Evolutionary conservation across 2,113 vertebrate species (phyloP).

Genomic region (Coptodon rendalli): DNA sequence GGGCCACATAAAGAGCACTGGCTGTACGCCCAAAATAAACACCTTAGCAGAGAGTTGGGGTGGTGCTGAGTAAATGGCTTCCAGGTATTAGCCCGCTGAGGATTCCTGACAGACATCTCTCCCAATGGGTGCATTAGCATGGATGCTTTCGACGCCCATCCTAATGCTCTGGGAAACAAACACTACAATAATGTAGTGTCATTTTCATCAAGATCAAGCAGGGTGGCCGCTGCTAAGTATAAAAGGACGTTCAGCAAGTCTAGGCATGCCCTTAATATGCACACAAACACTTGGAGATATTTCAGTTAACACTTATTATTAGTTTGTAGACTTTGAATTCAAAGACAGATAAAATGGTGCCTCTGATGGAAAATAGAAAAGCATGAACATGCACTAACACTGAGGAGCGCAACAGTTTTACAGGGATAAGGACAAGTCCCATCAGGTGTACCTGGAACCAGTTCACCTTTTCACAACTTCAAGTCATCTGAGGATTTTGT

Average conservation of each 20-base stretch:
- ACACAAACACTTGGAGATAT: not conserved
- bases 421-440: not conserved
- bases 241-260: not conserved
- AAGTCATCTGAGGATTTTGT: not conserved
- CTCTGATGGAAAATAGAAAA: not conserved
- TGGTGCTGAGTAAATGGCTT: slow-evolving; percentile 30
- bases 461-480: not conserved
- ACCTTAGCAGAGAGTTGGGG: not conserved
- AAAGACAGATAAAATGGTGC: not conserved
- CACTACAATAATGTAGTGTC: slow-evolving; percentile 4
- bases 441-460: not conserved
- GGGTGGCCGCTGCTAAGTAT: not conserved
- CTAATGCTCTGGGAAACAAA: slow-evolving; percentile 24
- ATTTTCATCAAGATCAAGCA: slow-evolving; percentile 1
- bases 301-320: not conserved
- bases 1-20: slow-evolving; percentile 34
- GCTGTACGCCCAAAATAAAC: slow-evolving; percentile 35
- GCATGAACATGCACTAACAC: not conserved
- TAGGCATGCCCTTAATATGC: not conserved
- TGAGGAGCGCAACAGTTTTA: not conserved
- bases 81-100: slow-evolving; percentile 22
- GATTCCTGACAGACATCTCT: slow-evolving; percentile 54
- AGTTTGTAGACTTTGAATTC: not conserved
- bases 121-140: slow-evolving; percentile 29
- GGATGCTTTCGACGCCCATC: slow-evolving; percentile 13